Evolutionary conservation across 1,140 invertebrate genomes (phyloP).

Genomic region (Habropoda laboriosa): DNA sequence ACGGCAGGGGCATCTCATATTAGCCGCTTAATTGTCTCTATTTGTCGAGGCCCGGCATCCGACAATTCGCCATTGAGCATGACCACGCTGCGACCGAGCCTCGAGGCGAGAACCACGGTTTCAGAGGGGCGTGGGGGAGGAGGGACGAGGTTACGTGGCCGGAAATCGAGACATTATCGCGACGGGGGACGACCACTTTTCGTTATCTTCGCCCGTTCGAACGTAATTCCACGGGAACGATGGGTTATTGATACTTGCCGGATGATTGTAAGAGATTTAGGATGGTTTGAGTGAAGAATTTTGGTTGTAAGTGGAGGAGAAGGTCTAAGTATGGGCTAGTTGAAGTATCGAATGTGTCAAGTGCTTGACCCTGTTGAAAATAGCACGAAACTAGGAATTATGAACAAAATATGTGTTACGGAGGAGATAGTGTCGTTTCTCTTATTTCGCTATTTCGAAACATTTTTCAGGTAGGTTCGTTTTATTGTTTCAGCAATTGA

Average conservation of each 20-base stretch:
- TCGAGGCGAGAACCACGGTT: constrained; percentile 7
- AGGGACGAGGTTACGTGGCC: background rate
- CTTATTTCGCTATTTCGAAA: too few relatives aligned
- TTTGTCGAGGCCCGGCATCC: constrained; percentile 68
- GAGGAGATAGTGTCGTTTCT: too few relatives aligned
- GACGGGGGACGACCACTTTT: constrained; percentile 16
- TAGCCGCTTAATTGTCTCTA: constrained; percentile 74
- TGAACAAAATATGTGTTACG: too few relatives aligned
- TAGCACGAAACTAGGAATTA: too few relatives aligned
- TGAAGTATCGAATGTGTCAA: too few relatives aligned
- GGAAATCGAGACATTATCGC: constrained; percentile 38
- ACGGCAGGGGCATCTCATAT: constrained; percentile 66
- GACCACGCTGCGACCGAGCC: constrained; percentile 19
- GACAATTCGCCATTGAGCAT: constrained; percentile 50
- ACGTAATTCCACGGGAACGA: background rate
- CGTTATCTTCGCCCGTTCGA: constrained; percentile 2
- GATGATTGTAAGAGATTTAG: background rate
- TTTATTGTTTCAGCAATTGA: too few relatives aligned
- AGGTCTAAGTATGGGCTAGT: too few relatives aligned
- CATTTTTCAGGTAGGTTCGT: too few relatives aligned
- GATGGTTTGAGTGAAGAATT: background rate
- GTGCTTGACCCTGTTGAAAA: too few relatives aligned
- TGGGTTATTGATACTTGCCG: background rate
- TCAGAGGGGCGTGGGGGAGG: too few relatives aligned
- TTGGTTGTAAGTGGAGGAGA: too few relatives aligned